These are phyloP conservation scores for Florisuga fusca DNA, from an alignment of 2,797 vertebrate species.

Conservation along the genomic window DNA sequence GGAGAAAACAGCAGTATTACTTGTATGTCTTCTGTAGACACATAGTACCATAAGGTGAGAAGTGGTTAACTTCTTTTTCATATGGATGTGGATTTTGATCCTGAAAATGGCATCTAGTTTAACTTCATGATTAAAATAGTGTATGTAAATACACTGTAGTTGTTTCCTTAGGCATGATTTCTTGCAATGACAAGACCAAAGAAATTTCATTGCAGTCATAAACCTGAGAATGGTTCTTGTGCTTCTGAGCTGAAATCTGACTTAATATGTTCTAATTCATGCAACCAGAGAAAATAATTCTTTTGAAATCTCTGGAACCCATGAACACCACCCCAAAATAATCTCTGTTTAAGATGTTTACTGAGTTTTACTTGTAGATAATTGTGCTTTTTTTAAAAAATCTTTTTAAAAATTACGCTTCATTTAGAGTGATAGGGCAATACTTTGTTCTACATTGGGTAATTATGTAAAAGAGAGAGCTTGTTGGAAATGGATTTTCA, in stretches of 20 bases:
- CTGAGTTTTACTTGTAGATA: neutral
- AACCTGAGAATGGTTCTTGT: neutral
- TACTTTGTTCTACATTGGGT: neutral
- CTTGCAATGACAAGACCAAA: neutral
- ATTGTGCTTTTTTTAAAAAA: neutral
- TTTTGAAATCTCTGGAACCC: neutral
- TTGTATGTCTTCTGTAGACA: neutral
- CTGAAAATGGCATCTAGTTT: neutral
- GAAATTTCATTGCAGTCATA: neutral
- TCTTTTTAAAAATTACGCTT: neutral
- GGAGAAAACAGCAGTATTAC: neutral
- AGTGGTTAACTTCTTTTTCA: neutral
- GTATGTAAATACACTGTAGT: accelerated
- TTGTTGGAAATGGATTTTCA: neutral
- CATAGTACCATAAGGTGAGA: neutral
- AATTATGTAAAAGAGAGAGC: neutral
- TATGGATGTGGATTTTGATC: neutral
- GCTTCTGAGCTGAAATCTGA: neutral
- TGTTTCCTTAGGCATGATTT: neutral
- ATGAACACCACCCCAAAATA: neutral
- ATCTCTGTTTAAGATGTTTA: neutral
- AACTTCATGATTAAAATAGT: neutral
- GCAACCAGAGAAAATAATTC: neutral
- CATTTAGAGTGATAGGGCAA: neutral
- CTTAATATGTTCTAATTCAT: neutral